Evolutionary conservation across 1,140 invertebrate genomes (phyloP).

Genomic region (Eueides isabella): DNA sequence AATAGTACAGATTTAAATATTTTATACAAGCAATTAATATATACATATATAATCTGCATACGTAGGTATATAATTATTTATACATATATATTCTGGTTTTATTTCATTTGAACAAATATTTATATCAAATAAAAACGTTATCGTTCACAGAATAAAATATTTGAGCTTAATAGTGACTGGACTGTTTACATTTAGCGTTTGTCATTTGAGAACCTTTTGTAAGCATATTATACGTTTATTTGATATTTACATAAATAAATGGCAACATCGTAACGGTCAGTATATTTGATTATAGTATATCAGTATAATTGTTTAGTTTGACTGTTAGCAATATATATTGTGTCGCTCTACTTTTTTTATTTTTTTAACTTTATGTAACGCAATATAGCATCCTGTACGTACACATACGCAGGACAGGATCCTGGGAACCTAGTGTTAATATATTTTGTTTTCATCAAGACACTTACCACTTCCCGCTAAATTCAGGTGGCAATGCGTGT

Average conservation of each 20-base stretch:
- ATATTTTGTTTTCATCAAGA: no score
- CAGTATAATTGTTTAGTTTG: background rate
- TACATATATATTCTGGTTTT: background rate
- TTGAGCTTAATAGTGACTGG: background rate
- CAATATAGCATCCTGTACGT: no score
- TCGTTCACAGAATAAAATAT: background rate
- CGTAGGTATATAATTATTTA: background rate
- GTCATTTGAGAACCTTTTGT: constrained; percentile 1
- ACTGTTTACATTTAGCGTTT: background rate
- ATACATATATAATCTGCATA: no score
- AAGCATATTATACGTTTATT: background rate
- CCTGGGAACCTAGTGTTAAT: no score
- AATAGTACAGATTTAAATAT: no score
- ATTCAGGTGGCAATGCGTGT: no score
- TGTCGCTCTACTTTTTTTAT: background rate
- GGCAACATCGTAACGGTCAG: background rate
- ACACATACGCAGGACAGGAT: no score
- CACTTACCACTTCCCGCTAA: no score
- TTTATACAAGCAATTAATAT: background rate
- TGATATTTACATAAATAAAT: background rate
- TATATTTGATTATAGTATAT: background rate
- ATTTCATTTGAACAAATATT: background rate
- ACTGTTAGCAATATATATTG: background rate
- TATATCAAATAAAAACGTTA: background rate
- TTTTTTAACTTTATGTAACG: no score